These are phyloP conservation scores for Lithophane socia DNA, from an alignment of 2,888 invertebrate species.

Conservation along the genomic window DNA sequence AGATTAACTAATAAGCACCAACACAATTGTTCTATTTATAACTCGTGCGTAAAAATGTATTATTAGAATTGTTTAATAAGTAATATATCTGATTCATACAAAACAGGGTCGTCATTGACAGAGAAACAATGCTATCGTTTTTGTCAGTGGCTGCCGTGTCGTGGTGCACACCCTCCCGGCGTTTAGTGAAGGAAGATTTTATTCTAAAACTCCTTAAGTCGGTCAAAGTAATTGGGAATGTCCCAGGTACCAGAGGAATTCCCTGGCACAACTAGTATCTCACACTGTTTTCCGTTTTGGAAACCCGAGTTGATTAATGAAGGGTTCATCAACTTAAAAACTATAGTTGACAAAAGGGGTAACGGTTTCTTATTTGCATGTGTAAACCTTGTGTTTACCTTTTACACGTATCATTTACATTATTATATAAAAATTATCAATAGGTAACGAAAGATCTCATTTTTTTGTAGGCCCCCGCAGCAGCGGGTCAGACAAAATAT, in stretches of 20 bases:
- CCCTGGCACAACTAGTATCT: background rate
- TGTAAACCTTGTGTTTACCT: background rate
- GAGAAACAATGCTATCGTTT: background rate
- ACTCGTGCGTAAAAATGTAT: conserved; percentile 38
- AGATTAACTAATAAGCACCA: conserved; percentile 38
- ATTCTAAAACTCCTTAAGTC: background rate
- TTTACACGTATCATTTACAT: too few species aligned
- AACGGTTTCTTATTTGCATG: background rate
- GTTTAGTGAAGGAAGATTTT: background rate
- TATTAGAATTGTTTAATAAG: conserved; percentile 25
- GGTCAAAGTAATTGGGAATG: too few species aligned
- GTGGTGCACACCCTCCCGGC: too few species aligned
- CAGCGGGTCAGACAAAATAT: background rate
- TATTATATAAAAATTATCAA: background rate
- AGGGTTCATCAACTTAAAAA: background rate
- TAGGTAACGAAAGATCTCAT: too few species aligned
- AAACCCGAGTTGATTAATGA: background rate
- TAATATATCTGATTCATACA: conserved; percentile 4
- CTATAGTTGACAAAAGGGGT: background rate
- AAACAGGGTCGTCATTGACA: background rate
- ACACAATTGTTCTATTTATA: conserved; percentile 41
- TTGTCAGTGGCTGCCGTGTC: too few species aligned
- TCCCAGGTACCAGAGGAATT: too few species aligned
- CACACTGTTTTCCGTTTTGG: background rate
- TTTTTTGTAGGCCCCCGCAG: background rate